A percentile compares a stretch with the other conserved stretches of the same genome.
These are phyloP conservation scores for Urocyon cinereoargenteus DNA, from an alignment of 2,797 vertebrate species.

Conservation along the genomic window DNA sequence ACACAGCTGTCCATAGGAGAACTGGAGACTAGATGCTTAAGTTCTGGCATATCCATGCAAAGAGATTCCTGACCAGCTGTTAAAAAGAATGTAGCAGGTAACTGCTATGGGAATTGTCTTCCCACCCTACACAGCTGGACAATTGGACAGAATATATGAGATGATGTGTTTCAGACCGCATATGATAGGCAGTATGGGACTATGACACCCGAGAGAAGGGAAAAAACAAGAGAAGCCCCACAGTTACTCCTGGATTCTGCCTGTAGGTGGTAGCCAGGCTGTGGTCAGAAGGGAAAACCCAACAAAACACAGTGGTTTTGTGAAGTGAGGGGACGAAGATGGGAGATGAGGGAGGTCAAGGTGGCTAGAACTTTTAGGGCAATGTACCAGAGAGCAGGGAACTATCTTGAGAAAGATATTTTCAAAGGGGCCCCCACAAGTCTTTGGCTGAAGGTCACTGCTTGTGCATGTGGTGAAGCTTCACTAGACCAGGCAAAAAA, in stretches of 20 bases:
- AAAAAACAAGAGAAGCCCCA: neutral
- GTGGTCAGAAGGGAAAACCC: neutral
- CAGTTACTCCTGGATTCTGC: neutral
- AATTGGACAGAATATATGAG: neutral
- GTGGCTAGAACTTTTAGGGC: neutral
- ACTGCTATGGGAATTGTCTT: neutral
- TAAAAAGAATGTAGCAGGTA: neutral
- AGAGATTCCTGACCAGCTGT: neutral
- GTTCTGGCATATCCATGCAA: neutral
- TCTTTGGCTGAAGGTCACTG: neutral
- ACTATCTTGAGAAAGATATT: neutral
- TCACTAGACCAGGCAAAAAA: neutral
- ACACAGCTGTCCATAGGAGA: neutral
- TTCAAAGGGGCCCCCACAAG: neutral
- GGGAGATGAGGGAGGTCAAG: neutral
- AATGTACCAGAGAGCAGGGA: neutral
- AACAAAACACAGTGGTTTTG: neutral
- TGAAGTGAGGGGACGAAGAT: neutral
- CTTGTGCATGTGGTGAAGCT: accelerated
- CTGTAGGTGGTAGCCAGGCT: neutral
- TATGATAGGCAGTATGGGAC: neutral
- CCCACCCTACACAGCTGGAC: too few relatives aligned
- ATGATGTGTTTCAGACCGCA: neutral
- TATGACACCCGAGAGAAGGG: neutral
- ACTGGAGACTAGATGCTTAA: neutral